Percentiles rank a stretch among this genome's conserved stretches.
phyloP scores from a whole-genome alignment of 2,797 vertebrate species.

The Sphaeramia orbicularis region DNA sequence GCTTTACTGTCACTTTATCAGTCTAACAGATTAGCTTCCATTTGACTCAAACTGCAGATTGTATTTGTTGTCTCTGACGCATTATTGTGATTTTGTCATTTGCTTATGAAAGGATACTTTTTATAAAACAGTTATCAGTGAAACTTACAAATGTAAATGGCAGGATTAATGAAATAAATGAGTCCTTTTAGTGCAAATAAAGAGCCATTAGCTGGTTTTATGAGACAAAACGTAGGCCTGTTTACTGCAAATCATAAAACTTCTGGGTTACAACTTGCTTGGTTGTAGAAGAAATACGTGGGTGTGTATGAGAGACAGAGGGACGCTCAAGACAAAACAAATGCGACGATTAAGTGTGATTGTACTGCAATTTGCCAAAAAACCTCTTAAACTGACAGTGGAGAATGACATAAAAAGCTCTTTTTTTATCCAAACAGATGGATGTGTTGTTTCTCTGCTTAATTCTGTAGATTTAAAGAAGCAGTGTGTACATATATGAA shows the following conservation, averaged over 20 bases:
- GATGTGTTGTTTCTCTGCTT: background rate
- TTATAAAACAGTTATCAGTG: background rate
- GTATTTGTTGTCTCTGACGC: background rate
- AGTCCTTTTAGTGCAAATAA: too few relatives aligned
- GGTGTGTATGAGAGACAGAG: too few relatives aligned
- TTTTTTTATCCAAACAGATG: background rate
- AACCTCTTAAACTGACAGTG: constrained; percentile 10
- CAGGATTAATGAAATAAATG: too few relatives aligned
- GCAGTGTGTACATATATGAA: too few relatives aligned
- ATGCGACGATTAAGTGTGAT: constrained; percentile 23
- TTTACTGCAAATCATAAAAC: too few relatives aligned
- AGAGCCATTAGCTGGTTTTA: too few relatives aligned
- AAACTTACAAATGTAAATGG: too few relatives aligned
- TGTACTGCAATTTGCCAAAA: constrained; percentile 13
- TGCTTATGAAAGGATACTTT: background rate
- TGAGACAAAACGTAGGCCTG: too few relatives aligned
- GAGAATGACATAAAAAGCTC: background rate
- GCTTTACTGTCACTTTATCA: constrained; percentile 48
- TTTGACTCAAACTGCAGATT: constrained; percentile 24
- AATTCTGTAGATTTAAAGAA: too few relatives aligned
- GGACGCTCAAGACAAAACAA: constrained; percentile 1
- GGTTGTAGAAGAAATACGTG: too few relatives aligned
- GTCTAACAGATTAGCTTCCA: constrained; percentile 24
- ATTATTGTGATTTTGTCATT: background rate
- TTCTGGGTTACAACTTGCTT: too few relatives aligned